These are phyloP conservation scores for Zaprionus capensis DNA, from an alignment of 1,140 invertebrate species.

Conservation along the genomic window DNA sequence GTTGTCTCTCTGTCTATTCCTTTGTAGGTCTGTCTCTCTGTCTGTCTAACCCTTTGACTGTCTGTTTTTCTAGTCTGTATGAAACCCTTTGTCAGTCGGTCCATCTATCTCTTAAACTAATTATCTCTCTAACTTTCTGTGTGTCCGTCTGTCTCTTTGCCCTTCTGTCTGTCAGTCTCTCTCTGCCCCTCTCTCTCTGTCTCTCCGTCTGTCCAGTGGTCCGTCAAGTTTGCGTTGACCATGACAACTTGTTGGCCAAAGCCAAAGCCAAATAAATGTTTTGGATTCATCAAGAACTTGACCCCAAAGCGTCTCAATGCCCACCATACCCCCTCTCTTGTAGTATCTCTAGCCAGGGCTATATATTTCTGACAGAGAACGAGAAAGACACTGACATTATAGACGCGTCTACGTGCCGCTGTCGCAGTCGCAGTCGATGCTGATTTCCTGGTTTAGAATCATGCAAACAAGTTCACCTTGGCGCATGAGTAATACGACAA, in stretches of 20 bases:
- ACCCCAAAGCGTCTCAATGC: conserved; percentile 63
- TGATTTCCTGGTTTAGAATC: conserved; percentile 82
- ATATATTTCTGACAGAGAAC: conserved; percentile 24
- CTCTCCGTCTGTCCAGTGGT: conserved; percentile 20
- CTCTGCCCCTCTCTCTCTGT: neutral
- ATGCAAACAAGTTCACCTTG: conserved; percentile 81
- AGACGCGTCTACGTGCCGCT: conserved; percentile 65
- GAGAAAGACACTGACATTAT: conserved; percentile 11
- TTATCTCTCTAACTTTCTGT: neutral
- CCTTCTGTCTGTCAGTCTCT: neutral
- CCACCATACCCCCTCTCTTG: neutral
- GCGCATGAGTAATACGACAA: conserved; percentile 67
- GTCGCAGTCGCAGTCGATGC: conserved; percentile 5
- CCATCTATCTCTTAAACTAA: neutral
- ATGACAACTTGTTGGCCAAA: conserved; percentile 46
- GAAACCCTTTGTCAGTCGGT: neutral
- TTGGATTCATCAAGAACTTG: conserved; percentile 69
- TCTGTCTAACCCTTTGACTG: no score
- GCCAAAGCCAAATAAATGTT: conserved; percentile 21
- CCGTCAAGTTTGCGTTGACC: conserved; percentile 21
- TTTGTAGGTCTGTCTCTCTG: no score
- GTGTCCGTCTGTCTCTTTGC: neutral
- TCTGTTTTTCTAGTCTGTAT: no score
- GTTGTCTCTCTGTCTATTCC: no score
- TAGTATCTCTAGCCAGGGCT: conserved; percentile 32